Percentiles rank a stretch among this genome's conserved stretches.
Conservation (phyloP, 30 jellyfish, hydroid and myxozoan species). For the Sanderia malayensis region DNA sequence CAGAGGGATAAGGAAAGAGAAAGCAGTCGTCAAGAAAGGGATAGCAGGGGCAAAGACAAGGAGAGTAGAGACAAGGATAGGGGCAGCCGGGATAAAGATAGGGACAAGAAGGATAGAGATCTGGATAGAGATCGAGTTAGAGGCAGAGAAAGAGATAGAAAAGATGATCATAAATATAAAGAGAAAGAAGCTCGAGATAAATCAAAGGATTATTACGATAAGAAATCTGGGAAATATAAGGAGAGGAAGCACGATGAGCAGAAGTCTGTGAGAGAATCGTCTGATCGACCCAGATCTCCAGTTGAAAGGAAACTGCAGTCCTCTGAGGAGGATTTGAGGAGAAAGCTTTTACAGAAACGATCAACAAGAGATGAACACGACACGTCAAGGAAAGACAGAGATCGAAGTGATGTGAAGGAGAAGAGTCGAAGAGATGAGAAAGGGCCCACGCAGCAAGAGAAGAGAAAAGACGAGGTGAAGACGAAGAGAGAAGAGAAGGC, state of each 20-base stretch:
- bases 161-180: too few relatives aligned
- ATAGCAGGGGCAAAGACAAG: slow-evolving; percentile 2
- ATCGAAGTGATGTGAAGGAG: slow-evolving; percentile 22
- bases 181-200: too few relatives aligned
- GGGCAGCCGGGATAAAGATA: slow-evolving; percentile 21
- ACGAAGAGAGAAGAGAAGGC: slow-evolving; percentile 5
- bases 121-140: too few relatives aligned
- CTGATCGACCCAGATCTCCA: slow-evolving; percentile 20
- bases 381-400: background rate
- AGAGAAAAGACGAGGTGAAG: background rate
- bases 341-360: slow-evolving; percentile 45
- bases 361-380: slow-evolving; percentile 17
- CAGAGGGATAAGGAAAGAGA: slow-evolving; percentile 7
- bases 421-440: slow-evolving; percentile 17
- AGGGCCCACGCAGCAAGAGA: slow-evolving; percentile 8
- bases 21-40: too few relatives aligned
- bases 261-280: background rate
- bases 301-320: slow-evolving; percentile 17
- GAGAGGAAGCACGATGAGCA: slow-evolving; percentile 5
- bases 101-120: too few relatives aligned
- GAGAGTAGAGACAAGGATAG: slow-evolving; percentile 24
- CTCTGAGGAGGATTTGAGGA: slow-evolving; percentile 56
- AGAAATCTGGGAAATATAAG: slow-evolving; percentile 23
- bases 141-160: too few relatives aligned
- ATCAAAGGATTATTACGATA: slow-evolving; percentile 27